A percentile compares a stretch with the other conserved stretches of the same genome.
These are phyloP conservation scores for Cathartes aura DNA, from an alignment of 2,113 vertebrate genomes.

Conservation along the genomic window DNA sequence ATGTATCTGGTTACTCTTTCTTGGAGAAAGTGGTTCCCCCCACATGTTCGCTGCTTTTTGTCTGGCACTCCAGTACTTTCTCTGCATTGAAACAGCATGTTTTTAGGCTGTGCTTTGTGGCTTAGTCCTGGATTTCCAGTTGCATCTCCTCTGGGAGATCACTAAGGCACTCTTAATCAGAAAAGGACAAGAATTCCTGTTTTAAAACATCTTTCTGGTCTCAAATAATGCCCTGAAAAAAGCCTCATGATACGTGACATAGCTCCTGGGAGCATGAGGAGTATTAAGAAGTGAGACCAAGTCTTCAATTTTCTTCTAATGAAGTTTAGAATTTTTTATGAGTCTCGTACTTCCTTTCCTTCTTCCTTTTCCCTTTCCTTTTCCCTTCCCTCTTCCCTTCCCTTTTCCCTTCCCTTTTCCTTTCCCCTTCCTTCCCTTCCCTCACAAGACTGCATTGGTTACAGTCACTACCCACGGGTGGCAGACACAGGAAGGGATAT, in stretches of 20 bases:
- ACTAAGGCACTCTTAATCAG: not conserved
- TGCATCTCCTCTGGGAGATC: not conserved
- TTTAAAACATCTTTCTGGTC: not conserved
- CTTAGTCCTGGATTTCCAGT: not conserved
- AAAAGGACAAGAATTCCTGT: not conserved
- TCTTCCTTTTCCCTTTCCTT: not conserved
- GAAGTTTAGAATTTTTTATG: not conserved
- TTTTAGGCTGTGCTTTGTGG: not conserved
- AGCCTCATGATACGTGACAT: fast-evolving
- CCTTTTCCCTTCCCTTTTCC: not conserved
- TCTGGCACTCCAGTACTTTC: not conserved
- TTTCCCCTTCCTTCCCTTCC: not conserved
- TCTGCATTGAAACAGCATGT: not conserved
- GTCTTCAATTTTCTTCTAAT: not conserved
- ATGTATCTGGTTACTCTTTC: not conserved
- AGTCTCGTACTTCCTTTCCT: not conserved
- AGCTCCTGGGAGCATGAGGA: not conserved
- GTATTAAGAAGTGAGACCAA: not conserved
- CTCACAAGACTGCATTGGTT: not conserved
- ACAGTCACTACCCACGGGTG: not conserved
- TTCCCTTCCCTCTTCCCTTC: too few species aligned
- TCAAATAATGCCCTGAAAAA: not conserved
- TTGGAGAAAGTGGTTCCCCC: not conserved
- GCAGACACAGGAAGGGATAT: not conserved
- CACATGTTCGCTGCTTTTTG: not conserved